Evolutionary conservation across 2,113 vertebrate genomes (phyloP), one percentile per base, ranked within the genome.

Genomic region (western clawed frog (Xenopus tropicalis)): DNA sequence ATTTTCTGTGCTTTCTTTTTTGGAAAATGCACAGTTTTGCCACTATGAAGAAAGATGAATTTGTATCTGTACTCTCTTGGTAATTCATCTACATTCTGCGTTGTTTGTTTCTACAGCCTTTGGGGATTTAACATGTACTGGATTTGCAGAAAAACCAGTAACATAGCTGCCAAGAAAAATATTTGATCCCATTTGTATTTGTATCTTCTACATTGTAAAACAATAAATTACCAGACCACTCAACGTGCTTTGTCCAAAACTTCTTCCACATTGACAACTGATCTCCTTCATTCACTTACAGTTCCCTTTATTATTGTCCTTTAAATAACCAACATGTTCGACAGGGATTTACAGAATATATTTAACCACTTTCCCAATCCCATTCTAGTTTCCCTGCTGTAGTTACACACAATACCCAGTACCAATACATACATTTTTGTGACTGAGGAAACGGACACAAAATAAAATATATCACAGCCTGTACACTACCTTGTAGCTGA

Each of bases 51-150:
- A 75, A 75, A 69, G 58, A 69, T 75, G 72, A 75, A 69, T 75
- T 75, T 75, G 65, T 37, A 61, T 21, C 20, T 25, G 66, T 62
- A 54, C 72, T 11, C 21, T 75, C 66, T 69, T 66, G 69, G 66
- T 67, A 69, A 75, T 75, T 75, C 72, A 75, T 75, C 72, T 69
- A 75, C 67, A 75, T 75, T 75, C 59, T 57, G 52, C 66, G 69
- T 75, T 75, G 62, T 65, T 65, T 43, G 72, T 62, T 44, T 52
- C 66, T 22, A 22, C 23, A 25, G 66, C 46, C 72, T 63, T 62
- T 58, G 51, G 66, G 72, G 65, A 69, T 48, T 61, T 61, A 61
- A 69, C 68, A 69, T 61, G 46, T 62, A 75, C 57, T 43, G 58
- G 61, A 66, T 69, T 75, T 75, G 56, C 65, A 42, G 54, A 17